phyloP scores from a whole-genome alignment of 2,797 vertebrate species.

The Esox masquinongy region DNA sequence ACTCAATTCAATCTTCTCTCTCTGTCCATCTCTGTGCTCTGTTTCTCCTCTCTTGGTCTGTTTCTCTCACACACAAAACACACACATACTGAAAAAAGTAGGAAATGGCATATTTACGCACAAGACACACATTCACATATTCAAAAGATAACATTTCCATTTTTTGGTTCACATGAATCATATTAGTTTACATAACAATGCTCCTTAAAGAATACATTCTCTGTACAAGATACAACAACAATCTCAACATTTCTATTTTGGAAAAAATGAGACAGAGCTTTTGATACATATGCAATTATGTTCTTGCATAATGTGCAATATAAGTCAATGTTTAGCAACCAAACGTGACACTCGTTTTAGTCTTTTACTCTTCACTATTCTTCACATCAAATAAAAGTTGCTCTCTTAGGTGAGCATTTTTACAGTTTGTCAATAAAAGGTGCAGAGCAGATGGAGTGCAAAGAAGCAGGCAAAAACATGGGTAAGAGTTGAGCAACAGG shows the following conservation, averaged over 20 bases:
- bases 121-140: constrained; percentile 61
- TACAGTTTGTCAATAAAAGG: neutral
- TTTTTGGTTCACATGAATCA: constrained; percentile 43
- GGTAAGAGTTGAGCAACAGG: neutral
- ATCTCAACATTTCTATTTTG: constrained; percentile 19
- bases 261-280: neutral
- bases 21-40: constrained; percentile 22
- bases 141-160: constrained; percentile 40
- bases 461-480: neutral
- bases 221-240: constrained; percentile 50
- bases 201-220: constrained; percentile 61
- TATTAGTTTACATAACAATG: constrained; percentile 47
- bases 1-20: constrained; percentile 30
- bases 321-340: neutral
- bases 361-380: constrained; percentile 5
- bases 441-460: neutral
- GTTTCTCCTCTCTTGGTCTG: constrained; percentile 29
- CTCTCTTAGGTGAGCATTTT: neutral
- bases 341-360: neutral
- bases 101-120: constrained; percentile 57
- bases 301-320: constrained; percentile 5
- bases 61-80: constrained; percentile 38
- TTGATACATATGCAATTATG: neutral
- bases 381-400: neutral
- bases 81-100: constrained; percentile 39